Base-by-base conservation (phyloP, 2,888 invertebrate species). In the Hyposoter didymator region DNA sequence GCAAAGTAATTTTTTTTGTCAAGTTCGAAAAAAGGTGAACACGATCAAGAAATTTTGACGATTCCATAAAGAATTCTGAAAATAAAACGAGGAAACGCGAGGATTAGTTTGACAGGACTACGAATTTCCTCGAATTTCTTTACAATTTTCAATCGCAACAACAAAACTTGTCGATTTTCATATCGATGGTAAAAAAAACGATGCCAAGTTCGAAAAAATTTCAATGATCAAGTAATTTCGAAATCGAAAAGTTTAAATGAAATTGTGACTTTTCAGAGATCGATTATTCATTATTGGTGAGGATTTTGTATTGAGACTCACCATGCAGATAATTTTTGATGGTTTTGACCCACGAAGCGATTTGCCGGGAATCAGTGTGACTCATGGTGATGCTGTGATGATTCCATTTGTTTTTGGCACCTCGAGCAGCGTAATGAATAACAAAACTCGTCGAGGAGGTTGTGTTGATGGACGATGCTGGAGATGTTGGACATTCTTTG, bases 261-360 rank as follows among this genome's bases (percentile, higher is more conserved):
- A 47, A 47, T 4, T 3, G 3, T 47, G 8, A n/a, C 49, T 49
- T 19, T 19, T 49, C 17, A 6, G n/a, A 1, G 5, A 49, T 49
- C n/a, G n/a, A n/a, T n/a, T 22, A 5, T 2, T 28, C 2, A 28
- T 35, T 35, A 35, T 35, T 28, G 59, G 12, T 0, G 59, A 14
- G 1, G 22, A 28, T 14, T 14, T 32, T 12, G 39, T 28, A 28
- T 49, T 35, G 12, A 49, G 28, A 93, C 94, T 94, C 89, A 95
- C 95, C 94, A 88, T 94, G 92, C 79, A 95, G 91, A 90, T 94
- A 94, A 90, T 95, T 95, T 79, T 95, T 94, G 59, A 96, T 93
- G 19, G 95, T 95, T 90, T 95, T 94, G 47, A 95, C 95, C 96
- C 96, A 96, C 43, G 95, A 95, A 0, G 95, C 94, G n/a, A 96